Base-by-base conservation (phyloP, 64 coral and sea anemone species). In the Catalaphyllia jardinei region DNA sequence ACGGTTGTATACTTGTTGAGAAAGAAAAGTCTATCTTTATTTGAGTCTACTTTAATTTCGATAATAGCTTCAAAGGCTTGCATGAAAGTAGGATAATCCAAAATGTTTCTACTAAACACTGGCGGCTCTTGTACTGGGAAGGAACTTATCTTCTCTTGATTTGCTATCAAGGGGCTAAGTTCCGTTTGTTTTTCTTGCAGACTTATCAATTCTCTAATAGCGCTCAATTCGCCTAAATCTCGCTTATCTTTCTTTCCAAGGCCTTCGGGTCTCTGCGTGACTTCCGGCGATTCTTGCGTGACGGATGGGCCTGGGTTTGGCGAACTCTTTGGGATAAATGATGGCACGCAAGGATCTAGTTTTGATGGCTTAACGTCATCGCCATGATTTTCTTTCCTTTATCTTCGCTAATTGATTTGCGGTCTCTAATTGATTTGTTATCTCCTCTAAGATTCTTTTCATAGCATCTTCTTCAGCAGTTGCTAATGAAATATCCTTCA, bases 1-100 rank as follows among this genome's bases (percentile, higher is more conserved):
- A n/a, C 52, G 13, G 50, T 79, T 0, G 75, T 87, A 31, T 92
- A 92, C 25, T 92, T 87, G 17, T 86, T 67, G 16, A 92, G 49
- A 60, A 65, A 92, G 33, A 86, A 92, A 35, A 35, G 33, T 3
- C 33, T 35, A 3, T 35, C 33, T 35, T 35, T 35, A 20, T 87
- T 81, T 1, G 83, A 79, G 13, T 29, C 15, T 9, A 92, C 83
- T 12, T 67, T 78, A 16, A 35, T 31, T 18, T 20, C 67, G 14
- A 87, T 92, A 52, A 92, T 87, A 10, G 77, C 42, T 46, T 91
- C 89, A 20, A 91, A 91, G 11, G 89, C 89, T 29, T 18, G 52
- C 7, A 78, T 13, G 50, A 91, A 91, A 15, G 89, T 42, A 9
- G 89, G 89, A 52, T 78, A 92, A 17, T 87, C 90, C 52, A 92